Evolutionary conservation across 2,888 invertebrate genomes (phyloP), one percentile per base, ranked within the genome.

Genomic region (Oscheius sp.): DNA sequence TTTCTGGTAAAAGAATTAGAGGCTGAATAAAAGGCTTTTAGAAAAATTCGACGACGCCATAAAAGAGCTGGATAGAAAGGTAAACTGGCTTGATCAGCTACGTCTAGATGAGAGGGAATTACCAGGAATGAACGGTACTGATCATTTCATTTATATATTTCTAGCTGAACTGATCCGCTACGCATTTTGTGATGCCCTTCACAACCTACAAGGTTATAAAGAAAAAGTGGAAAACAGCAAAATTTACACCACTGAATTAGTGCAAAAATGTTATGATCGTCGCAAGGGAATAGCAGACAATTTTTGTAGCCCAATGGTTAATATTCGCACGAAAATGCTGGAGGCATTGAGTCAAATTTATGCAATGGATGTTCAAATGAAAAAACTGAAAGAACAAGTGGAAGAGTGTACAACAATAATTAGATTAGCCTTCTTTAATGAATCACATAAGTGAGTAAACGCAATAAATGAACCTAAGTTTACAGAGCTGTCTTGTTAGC

Each of bases 61-160:
- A 14, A 2, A 8, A 44, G 44, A 62, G 2, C 4, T 45, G 14
- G 49, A 47, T 32, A 32, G 20, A 2, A 62, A 32, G 17, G 14
- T 45, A 9, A 6, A 30, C 2, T 22, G 72, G 47, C 14, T 69
- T 2, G 17, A 61, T 8, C 26, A 38, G n/a, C 33, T 73, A 2
- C 59, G 32, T 26, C 20, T 75, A 32, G 62, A 69, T 4, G 67
- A 73, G 20, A 12, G 64, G 0, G 75, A 73, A 26, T 14, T 71
- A 2, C 73, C 72, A 4, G 73, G 70, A 44, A 70, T 75, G 17
- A 36, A 68, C 33, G 73, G 67, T 61, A n/a, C n/a, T n/a, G n/a
- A n/a, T n/a, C n/a, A n/a, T n/a, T n/a, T n/a, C n/a, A n/a, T n/a
- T n/a, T n/a, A n/a, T n/a, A n/a, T n/a, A n/a, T n/a, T n/a, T 59